Percentiles rank a stretch among this genome's conserved stretches.
phyloP scores from a whole-genome alignment of 1,140 invertebrate genomes.

The Bombus waltoni region DNA sequence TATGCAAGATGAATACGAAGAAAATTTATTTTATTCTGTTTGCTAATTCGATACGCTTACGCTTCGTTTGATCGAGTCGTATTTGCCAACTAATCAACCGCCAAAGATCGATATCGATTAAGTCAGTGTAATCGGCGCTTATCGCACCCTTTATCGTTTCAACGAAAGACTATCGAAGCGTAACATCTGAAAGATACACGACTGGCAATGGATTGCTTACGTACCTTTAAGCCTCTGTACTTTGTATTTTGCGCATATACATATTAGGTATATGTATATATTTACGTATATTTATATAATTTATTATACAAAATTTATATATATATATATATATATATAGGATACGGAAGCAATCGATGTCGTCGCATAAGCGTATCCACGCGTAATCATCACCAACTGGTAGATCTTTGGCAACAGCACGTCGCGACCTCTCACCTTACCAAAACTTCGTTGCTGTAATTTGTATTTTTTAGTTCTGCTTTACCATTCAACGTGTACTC shows the following conservation, averaged over 20 bases:
- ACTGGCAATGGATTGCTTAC: not conserved
- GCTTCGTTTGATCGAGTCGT: not conserved
- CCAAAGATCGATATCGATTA: not conserved
- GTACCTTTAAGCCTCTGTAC: not conserved
- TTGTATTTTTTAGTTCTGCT: rapidly evolving
- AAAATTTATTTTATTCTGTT: not conserved
- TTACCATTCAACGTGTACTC: not conserved
- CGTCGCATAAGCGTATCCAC: not conserved
- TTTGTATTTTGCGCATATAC: too few relatives aligned
- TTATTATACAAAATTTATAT: too few relatives aligned
- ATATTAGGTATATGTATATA: too few relatives aligned
- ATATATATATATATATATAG: not conserved
- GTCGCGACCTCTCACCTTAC: not conserved
- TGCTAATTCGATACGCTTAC: not conserved
- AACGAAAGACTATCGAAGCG: not conserved
- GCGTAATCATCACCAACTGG: not conserved
- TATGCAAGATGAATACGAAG: too few relatives aligned
- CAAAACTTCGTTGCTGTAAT: not conserved
- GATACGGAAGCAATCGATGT: not conserved
- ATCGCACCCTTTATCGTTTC: not conserved
- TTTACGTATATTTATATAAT: too few relatives aligned
- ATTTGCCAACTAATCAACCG: not conserved
- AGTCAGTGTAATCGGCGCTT: not conserved
- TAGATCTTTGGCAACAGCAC: not conserved
- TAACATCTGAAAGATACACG: not conserved